Evolutionary conservation across 2,113 vertebrate species (phyloP).

Genomic region (Chaetodon auriga): DNA sequence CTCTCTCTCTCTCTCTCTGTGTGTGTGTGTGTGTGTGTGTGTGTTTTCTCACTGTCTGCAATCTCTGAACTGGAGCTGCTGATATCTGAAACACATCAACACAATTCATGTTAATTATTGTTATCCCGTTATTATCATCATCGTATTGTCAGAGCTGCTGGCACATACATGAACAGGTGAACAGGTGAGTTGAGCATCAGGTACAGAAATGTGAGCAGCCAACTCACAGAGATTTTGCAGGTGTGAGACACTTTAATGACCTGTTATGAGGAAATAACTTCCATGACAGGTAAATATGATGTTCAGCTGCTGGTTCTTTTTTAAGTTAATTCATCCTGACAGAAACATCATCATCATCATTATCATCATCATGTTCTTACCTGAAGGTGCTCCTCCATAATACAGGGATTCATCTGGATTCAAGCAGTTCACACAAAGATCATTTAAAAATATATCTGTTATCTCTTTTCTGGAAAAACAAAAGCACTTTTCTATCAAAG

Average conservation of each 20-base stretch:
- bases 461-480: background rate
- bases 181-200: background rate
- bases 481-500: background rate
- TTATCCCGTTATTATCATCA: too few relatives aligned
- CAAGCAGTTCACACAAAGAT: background rate
- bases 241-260: background rate
- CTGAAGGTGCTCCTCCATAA: conserved; percentile 65
- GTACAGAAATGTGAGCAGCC: too few relatives aligned
- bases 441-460: background rate
- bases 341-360: background rate
- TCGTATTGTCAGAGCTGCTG: background rate
- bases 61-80: conserved; percentile 80
- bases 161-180: conserved; percentile 1
- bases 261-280: too few relatives aligned
- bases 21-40: background rate
- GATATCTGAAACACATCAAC: conserved; percentile 63
- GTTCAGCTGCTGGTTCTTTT: background rate
- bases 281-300: background rate
- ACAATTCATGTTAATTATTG: background rate
- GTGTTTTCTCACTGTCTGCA: conserved; percentile 61
- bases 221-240: background rate
- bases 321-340: background rate
- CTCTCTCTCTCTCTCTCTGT: background rate
- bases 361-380: conserved; percentile 43
- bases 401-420: conserved; percentile 65